These are phyloP conservation scores for Octonoba sinensis DNA, from an alignment of 2,888 invertebrate genomes.

Conservation along the genomic window DNA sequence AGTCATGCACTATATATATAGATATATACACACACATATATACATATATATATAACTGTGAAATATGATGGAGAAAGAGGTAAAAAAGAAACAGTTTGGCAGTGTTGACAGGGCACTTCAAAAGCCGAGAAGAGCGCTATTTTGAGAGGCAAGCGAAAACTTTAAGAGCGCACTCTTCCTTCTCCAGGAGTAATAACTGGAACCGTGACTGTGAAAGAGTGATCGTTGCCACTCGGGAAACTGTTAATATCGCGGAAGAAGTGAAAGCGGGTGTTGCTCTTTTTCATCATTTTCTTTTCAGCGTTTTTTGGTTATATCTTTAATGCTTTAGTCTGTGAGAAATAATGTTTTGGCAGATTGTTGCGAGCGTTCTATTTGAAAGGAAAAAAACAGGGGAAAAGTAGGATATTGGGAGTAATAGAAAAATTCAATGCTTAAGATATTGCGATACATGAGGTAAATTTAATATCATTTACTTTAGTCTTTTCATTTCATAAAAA, in stretches of 20 bases:
- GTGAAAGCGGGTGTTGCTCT: neutral
- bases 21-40: conserved; percentile 10
- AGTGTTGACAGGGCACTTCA: conserved; percentile 59
- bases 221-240: conserved; percentile 23
- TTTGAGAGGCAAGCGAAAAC: conserved; percentile 23
- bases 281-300: neutral
- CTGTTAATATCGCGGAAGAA: conserved; percentile 32
- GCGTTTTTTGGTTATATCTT: conserved; percentile 9
- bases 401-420: too few relatives aligned
- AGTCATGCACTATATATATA: conserved; percentile 10
- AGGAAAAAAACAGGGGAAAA: too few relatives aligned
- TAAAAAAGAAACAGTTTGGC: conserved; percentile 41
- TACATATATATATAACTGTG: conserved; percentile 2
- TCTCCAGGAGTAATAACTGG: conserved; percentile 32
- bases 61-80: conserved; percentile 21
- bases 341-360: too few relatives aligned
- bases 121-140: conserved; percentile 26
- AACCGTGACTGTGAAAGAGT: conserved; percentile 33
- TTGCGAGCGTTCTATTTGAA: too few relatives aligned
- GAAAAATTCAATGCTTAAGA: too few relatives aligned
- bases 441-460: too few relatives aligned
- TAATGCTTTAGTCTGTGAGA: too few relatives aligned
- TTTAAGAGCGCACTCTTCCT: conserved; percentile 35
- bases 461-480: too few relatives aligned
- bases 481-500: too few relatives aligned